Conservation (phyloP, 2,797 vertebrate genomes). For the Cyprinodon diabolis region DNA sequence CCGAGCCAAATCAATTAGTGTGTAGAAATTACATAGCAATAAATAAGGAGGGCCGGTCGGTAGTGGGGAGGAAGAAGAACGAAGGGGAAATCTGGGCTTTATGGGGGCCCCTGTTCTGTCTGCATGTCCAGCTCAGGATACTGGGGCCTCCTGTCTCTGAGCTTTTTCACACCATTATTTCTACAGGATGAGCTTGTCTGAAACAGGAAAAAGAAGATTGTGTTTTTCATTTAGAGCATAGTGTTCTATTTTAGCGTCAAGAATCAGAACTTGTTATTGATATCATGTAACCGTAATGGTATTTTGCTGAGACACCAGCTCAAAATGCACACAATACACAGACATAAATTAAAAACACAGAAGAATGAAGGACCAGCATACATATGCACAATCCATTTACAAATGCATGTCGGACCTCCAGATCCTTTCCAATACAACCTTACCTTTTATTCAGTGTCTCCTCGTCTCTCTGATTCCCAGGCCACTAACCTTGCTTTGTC, state of each 20-base stretch:
- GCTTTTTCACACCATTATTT: slow-evolving; percentile 26
- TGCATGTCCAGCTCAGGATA: slow-evolving; percentile 53
- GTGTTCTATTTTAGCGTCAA: background rate
- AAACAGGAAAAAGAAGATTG: slow-evolving; percentile 2
- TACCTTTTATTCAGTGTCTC: no score
- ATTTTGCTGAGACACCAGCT: no score
- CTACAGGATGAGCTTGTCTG: slow-evolving; percentile 16
- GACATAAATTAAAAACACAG: no score
- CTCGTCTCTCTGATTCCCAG: no score
- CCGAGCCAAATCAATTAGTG: slow-evolving; percentile 81
- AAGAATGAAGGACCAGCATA: no score
- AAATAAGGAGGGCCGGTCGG: slow-evolving; percentile 74
- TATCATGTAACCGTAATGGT: no score
- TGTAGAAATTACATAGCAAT: slow-evolving; percentile 79
- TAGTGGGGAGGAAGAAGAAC: slow-evolving; percentile 48
- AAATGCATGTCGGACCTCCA: no score
- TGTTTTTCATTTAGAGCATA: background rate
- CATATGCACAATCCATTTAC: no score
- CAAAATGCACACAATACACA: no score
- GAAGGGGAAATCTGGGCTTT: slow-evolving; percentile 54
- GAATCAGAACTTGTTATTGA: no score
- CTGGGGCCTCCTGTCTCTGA: slow-evolving; percentile 35
- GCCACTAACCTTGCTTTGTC: no score
- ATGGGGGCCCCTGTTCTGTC: slow-evolving; percentile 65
- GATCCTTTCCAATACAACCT: no score